Evolutionary conservation across 2,797 vertebrate species (phyloP), one percentile per base, ranked within the genome.

Genomic region (Spea hammondii): DNA sequence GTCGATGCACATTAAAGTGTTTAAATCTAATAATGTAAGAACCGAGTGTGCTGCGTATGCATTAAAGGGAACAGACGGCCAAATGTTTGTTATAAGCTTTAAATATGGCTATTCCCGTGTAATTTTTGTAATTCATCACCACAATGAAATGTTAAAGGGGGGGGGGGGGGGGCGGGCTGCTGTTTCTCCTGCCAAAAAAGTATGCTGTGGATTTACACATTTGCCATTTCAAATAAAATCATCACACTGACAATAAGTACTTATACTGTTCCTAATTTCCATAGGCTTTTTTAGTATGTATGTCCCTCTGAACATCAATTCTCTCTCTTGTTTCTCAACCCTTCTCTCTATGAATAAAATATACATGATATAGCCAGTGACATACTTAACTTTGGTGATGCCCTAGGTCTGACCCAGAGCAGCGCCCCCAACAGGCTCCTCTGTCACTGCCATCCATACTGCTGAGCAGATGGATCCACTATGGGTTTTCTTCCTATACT

Each of bases 201-300:
- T 74, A 77, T 54, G 69, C 69, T 76, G 69, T 57, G 79, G 79
- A 81, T 81, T 81, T 81, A 81, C 79, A 81, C 79, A 72, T 81
- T 75, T 75, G 72, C 78, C 78, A 80, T 80, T 81, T 72, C 79
- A 72, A 81, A 81, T 81, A 77, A 77, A 81, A 81, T 81, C 79
- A 72, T 81, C 79, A 72, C 74, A 68, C 79, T 81, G 79, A 81
- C 79, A 81, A 68, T 76, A 76, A 72, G 79, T 74, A 62, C 79
- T 81, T 76, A 60, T 70, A 65, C 53, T 65, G 46, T 9, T 55
- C 73, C 50, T 60, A 14, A 76, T 72, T 81, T 72, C 74, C 54
- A 67, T 57, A 59, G 69, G 69, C 64, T 71, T 72, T 64, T 64
- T 7, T 32, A 32, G 32, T 3, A 32, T 32, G 32, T 32, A 32